Evolutionary conservation across 2,888 invertebrate genomes (phyloP), one percentile per base, ranked within the genome.

Genomic region (Mythimna pallens): DNA sequence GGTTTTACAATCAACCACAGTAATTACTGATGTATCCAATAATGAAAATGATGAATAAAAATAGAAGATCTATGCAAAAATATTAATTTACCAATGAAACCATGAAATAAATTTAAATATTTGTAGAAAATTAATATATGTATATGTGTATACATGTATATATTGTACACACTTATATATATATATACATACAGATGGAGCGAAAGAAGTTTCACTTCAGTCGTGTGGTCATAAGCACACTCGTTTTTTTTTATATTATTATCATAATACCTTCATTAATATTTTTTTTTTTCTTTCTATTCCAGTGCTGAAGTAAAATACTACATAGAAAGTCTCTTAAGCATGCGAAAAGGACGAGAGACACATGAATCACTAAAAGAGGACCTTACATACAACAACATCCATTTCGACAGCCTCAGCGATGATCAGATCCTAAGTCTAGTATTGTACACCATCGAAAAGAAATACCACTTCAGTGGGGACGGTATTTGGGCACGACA

Each of bases 391-490:
- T 93, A 92, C 81, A 90, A 86, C 79, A 86, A 86, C 79, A 20
- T 93, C 22, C 90, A 92, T 9, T 89, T 86, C 57, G 36, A 81
- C 0, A 73, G 86, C 1, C 85, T 97, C 1, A 94, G 93, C 0
- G 97, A 96, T 63, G 89, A 91, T 22, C 97, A 97, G 78, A 92
- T 97, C 65, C 91, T 98, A 25, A 97, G 97, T 65, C 92, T 98
- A 47, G 96, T 97, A 67, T 88, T 98, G 61, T 98, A 98, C 89
- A 96, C 97, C 71, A 97, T 98, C 34, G 98, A 98, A 91, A 97
- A 96, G 83, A 97, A 97, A 85, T 97, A 97, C 90, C 97, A 98
- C 91, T 98, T 98, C 87, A 97, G 97, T 20, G 98, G 98, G 0
- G 97, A 98, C 88, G 98, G 98, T 0, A 96, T 98, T 57, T 98